phyloP scores from a whole-genome alignment of 2,797 vertebrate species.

The Sparidentex hasta region DNA sequence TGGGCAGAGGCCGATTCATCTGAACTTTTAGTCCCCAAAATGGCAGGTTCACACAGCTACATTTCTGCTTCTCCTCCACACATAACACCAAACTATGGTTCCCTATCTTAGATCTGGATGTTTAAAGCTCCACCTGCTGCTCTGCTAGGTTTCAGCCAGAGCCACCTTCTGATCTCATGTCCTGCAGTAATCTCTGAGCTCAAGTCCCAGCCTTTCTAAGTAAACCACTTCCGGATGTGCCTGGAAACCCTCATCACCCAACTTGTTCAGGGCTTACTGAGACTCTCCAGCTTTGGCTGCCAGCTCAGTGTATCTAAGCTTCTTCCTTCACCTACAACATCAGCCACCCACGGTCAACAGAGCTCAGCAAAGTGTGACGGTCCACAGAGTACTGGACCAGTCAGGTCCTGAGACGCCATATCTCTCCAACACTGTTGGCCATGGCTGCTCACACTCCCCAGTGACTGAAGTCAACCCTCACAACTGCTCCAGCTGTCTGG shows the following conservation, averaged over 20 bases:
- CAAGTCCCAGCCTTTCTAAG: constrained; percentile 15
- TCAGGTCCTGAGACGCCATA: constrained; percentile 19
- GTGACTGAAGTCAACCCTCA: constrained; percentile 25
- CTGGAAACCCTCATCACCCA: constrained; percentile 31
- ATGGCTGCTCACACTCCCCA: constrained; percentile 34
- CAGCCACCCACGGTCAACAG: constrained; percentile 14
- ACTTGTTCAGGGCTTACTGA: constrained; percentile 24
- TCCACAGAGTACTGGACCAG: constrained; percentile 34
- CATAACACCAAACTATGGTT: neutral
- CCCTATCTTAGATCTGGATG: neutral
- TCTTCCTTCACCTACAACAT: constrained; percentile 30
- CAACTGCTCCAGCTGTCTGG: constrained; percentile 10
- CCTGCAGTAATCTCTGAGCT: constrained; percentile 16
- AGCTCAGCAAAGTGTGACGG: constrained; percentile 22
- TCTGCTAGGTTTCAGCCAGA: neutral
- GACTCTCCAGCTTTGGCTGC: constrained; percentile 25
- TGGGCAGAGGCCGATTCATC: too few species aligned
- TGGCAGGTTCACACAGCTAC: too few species aligned
- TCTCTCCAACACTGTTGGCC: constrained; percentile 26
- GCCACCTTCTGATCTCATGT: constrained; percentile 8
- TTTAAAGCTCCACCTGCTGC: constrained; percentile 8
- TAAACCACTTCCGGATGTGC: constrained; percentile 27
- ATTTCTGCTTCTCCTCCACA: too few species aligned
- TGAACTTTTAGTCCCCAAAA: too few species aligned
- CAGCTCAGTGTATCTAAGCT: constrained; percentile 47